Evolutionary conservation across 1,140 invertebrate genomes (phyloP).

Genomic region (Drosophila tsacasi): DNA sequence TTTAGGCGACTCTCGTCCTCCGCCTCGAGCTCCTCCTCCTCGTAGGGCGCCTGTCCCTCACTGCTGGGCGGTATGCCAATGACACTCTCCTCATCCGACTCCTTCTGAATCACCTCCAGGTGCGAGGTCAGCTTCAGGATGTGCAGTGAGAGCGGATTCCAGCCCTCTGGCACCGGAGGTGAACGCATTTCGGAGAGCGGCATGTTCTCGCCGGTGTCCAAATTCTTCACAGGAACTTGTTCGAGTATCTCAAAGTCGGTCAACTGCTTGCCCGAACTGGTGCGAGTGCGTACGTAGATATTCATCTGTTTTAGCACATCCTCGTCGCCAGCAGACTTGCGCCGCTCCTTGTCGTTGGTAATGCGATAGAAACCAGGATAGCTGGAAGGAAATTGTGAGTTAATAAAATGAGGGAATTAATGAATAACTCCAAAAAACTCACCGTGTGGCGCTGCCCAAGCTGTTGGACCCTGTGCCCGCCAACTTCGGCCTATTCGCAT

Average conservation of each 20-base stretch:
- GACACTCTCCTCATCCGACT: slow-evolving; percentile 94
- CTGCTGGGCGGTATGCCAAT: slow-evolving; percentile 90
- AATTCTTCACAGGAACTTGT: slow-evolving; percentile 95
- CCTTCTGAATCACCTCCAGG: slow-evolving; percentile 85
- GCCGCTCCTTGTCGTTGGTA: slow-evolving; percentile 87
- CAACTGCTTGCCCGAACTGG: slow-evolving; percentile 93
- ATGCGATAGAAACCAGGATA: slow-evolving; percentile 74
- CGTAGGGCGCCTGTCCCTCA: slow-evolving; percentile 87
- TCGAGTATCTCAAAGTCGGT: slow-evolving; percentile 96
- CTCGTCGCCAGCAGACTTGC: slow-evolving; percentile 91
- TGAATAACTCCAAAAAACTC: neutral
- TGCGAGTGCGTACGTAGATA: slow-evolving; percentile 92
- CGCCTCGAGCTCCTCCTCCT: slow-evolving; percentile 85
- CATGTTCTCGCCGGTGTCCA: slow-evolving; percentile 92
- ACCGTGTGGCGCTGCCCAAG: slow-evolving; percentile 82
- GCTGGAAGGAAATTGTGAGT: slow-evolving; percentile 17
- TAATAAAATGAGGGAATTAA: neutral
- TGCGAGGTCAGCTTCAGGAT: slow-evolving; percentile 92
- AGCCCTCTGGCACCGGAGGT: slow-evolving; percentile 84
- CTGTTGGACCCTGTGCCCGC: slow-evolving; percentile 84
- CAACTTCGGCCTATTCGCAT: slow-evolving; percentile 71
- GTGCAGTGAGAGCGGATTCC: slow-evolving; percentile 94
- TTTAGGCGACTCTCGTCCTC: slow-evolving; percentile 85
- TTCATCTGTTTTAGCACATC: slow-evolving; percentile 90
- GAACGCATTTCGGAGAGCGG: slow-evolving; percentile 84